Percentiles rank a stretch among this genome's conserved stretches.
Conservation (phyloP, 2,113 vertebrate genomes). For the Entomyzon cyanotis region DNA sequence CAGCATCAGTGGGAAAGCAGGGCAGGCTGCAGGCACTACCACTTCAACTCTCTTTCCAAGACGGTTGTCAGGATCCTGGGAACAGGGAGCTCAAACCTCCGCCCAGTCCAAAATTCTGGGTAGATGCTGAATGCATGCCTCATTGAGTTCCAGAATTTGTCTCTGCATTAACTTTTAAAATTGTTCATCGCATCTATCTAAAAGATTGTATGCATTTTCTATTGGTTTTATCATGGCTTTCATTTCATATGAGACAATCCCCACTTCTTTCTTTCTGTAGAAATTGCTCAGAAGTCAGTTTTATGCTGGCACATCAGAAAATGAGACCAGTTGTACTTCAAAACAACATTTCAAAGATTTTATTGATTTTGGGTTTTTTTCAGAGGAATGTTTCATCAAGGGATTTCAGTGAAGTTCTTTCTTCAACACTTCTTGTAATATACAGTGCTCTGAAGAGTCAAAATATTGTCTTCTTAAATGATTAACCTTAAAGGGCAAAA, state of each 20-base stretch:
- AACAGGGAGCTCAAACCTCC: neutral
- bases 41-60: neutral
- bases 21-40: neutral
- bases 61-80: neutral
- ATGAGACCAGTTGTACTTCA: conserved; percentile 48
- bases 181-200: neutral
- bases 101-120: neutral
- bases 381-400: conserved; percentile 40
- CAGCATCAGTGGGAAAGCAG: accelerated
- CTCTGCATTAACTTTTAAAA: neutral
- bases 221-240: neutral
- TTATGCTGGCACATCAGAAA: conserved; percentile 50
- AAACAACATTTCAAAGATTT: conserved; percentile 57
- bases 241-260: conserved; percentile 11
- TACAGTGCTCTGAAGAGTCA: conserved; percentile 21
- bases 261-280: neutral
- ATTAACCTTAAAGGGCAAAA: conserved; percentile 21
- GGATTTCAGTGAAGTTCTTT: conserved; percentile 22
- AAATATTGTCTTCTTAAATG: conserved; percentile 45
- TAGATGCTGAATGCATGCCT: neutral
- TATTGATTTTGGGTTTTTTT: conserved; percentile 57
- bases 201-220: neutral
- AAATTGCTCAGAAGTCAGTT: conserved; percentile 37
- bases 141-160: neutral
- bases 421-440: conserved; percentile 3